These are phyloP conservation scores for Apodemus agrarius DNA, from an alignment of 2,797 vertebrate species.

Conservation along the genomic window DNA sequence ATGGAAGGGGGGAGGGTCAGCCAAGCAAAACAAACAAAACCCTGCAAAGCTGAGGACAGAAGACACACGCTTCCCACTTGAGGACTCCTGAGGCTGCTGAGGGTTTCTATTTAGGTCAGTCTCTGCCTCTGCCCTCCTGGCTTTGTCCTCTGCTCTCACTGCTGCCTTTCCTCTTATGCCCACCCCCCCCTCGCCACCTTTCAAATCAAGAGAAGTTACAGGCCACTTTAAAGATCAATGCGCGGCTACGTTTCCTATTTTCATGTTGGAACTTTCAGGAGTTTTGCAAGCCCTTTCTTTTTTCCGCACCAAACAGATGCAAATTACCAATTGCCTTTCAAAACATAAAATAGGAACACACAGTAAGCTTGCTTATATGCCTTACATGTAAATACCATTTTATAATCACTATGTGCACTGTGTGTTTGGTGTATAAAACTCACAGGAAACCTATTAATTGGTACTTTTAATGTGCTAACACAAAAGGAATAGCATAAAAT, in stretches of 20 bases:
- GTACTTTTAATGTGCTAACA: neutral
- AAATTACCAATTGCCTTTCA: neutral
- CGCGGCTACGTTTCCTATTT: neutral
- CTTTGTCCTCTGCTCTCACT: neutral
- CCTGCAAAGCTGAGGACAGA: neutral
- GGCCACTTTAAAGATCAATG: neutral
- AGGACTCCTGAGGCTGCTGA: neutral
- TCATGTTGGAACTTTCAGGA: neutral
- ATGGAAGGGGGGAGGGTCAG: neutral
- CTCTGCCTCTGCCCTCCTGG: too few relatives aligned
- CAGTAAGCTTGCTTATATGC: conserved; percentile 10
- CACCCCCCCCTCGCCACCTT: neutral
- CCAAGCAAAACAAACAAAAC: neutral
- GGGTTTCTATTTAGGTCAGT: neutral
- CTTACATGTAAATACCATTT: neutral
- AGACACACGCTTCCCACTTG: neutral
- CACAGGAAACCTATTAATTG: neutral
- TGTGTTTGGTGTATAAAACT: neutral
- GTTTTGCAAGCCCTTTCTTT: neutral
- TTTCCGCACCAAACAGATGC: neutral
- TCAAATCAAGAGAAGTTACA: too few relatives aligned
- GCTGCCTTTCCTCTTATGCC: neutral
- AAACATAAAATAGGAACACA: neutral
- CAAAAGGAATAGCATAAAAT: neutral
- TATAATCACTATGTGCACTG: neutral